Evolutionary conservation across 2,797 vertebrate genomes (phyloP).

Genomic region (Sebastes goodei): DNA sequence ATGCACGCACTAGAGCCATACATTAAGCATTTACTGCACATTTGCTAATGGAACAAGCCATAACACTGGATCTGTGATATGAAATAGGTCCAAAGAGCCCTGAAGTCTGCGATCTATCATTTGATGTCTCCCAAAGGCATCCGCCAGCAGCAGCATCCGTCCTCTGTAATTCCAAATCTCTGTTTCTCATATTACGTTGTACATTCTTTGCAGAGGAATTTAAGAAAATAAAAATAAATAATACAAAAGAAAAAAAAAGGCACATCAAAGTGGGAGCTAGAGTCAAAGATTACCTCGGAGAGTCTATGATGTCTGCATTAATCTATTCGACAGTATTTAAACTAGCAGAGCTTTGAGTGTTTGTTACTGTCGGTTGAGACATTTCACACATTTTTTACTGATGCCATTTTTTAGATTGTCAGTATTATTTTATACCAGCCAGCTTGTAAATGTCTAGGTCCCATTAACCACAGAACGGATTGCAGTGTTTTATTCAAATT

Average conservation of each 20-base stretch:
- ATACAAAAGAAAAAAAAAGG: conserved; percentile 29
- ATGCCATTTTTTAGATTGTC: not conserved
- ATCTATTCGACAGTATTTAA: conserved; percentile 46
- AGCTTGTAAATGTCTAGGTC: conserved; percentile 30
- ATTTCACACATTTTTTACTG: not conserved
- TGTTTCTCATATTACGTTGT: conserved; percentile 56
- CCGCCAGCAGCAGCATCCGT: conserved; percentile 3
- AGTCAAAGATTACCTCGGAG: conserved; percentile 65
- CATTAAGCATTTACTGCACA: not conserved
- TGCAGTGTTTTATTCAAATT: conserved; percentile 20
- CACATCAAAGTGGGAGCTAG: conserved; percentile 69
- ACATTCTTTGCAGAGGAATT: conserved; percentile 41
- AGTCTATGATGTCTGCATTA: conserved; percentile 58
- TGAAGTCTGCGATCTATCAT: conserved; percentile 45
- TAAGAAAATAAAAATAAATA: conserved; percentile 40
- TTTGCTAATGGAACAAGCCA: conserved; percentile 48
- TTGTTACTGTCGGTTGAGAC: not conserved
- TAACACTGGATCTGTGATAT: conserved; percentile 14
- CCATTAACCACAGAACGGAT: conserved; percentile 20
- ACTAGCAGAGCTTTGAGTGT: conserved; percentile 9
- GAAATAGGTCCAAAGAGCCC: conserved; percentile 33
- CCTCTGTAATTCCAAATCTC: conserved; percentile 41
- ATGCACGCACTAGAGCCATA: conserved; percentile 2
- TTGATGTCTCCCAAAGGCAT: conserved; percentile 40
- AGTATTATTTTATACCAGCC: not conserved